phyloP scores from a whole-genome alignment of 2,888 invertebrate species.

The Diaphora mendica region DNA sequence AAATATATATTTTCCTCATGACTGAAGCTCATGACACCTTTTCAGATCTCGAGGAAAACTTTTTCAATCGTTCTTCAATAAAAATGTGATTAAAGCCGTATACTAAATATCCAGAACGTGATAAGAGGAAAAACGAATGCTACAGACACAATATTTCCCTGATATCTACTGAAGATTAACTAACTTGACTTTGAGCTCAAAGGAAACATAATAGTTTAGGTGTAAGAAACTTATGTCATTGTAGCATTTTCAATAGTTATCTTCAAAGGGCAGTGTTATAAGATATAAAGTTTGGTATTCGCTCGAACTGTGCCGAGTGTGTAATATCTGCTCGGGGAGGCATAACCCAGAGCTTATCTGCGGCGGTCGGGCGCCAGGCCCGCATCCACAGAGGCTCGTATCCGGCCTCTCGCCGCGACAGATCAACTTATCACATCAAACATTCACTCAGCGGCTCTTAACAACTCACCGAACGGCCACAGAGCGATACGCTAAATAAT shows the following conservation, averaged over 20 bases:
- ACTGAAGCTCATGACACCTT: background rate
- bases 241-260: background rate
- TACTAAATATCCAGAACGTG: background rate
- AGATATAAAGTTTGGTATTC: constrained; percentile 24
- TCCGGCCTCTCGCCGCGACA: constrained; percentile 24
- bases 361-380: constrained; percentile 17
- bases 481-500: constrained; percentile 52
- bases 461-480: constrained; percentile 47
- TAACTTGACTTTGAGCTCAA: background rate
- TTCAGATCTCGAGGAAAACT: background rate
- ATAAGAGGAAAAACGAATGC: background rate
- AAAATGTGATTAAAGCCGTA: background rate
- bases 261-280: constrained; percentile 1
- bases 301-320: constrained; percentile 19
- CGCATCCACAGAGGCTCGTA: constrained; percentile 31
- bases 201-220: background rate
- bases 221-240: background rate
- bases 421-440: constrained; percentile 56
- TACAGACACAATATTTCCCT: background rate
- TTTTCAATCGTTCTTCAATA: background rate
- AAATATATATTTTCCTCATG: background rate
- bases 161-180: background rate
- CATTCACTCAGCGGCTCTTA: constrained; percentile 47
- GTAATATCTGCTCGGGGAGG: constrained; percentile 35
- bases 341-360: constrained; percentile 37